These are phyloP conservation scores for Pheucticus melanocephalus DNA, from an alignment of 2,113 vertebrate species.

Conservation along the genomic window DNA sequence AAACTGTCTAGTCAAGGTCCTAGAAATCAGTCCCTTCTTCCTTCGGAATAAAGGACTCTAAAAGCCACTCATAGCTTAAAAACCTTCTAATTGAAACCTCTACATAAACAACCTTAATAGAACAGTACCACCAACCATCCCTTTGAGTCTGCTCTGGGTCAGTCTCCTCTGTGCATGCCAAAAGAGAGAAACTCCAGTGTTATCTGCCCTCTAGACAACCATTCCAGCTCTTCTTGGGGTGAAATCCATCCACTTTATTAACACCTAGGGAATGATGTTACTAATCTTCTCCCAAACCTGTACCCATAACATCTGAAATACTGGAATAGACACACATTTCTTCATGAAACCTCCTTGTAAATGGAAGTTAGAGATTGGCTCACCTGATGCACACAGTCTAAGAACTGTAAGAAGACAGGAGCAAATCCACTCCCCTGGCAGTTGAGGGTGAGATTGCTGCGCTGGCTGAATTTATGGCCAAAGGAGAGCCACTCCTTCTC, in stretches of 20 bases:
- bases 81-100: neutral
- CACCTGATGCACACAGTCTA: conserved; percentile 98
- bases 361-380: conserved; percentile 9
- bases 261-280: neutral
- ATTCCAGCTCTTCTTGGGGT: neutral
- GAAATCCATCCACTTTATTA: neutral
- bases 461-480: conserved; percentile 95
- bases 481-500: conserved; percentile 99
- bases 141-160: neutral
- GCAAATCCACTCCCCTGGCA: conserved; percentile 93
- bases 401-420: conserved; percentile 93
- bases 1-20: neutral
- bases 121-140: neutral
- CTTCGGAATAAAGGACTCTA: neutral
- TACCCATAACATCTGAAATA: neutral
- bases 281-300: neutral
- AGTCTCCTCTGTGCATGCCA: neutral
- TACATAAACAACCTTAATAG: neutral
- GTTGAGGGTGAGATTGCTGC: conserved; percentile 87
- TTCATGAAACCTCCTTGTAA: neutral
- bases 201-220: neutral
- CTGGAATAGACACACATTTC: neutral
- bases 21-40: neutral
- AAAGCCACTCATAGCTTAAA: neutral
- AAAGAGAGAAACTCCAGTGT: neutral